These are phyloP conservation scores for Chaetops frenatus DNA, from an alignment of 2,113 vertebrate genomes.

Conservation along the genomic window DNA sequence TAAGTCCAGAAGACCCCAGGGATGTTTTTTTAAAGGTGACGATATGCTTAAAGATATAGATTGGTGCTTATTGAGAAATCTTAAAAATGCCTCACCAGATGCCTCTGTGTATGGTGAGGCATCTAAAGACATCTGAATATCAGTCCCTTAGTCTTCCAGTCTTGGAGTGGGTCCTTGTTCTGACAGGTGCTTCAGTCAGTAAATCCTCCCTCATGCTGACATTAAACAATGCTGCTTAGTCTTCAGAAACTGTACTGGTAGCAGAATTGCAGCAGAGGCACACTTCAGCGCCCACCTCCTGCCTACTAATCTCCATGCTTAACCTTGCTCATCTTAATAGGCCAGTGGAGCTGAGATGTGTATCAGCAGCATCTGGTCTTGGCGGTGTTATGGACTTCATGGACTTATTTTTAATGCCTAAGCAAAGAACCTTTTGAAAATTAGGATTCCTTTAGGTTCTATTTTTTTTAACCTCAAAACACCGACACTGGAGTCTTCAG, in stretches of 20 bases:
- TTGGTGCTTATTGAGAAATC: not conserved
- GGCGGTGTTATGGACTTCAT: not conserved
- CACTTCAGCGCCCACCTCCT: slow-evolving; percentile 40
- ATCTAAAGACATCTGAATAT: slow-evolving; percentile 10
- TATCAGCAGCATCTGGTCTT: not conserved
- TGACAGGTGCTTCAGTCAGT: slow-evolving; percentile 25
- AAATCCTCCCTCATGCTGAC: slow-evolving; percentile 54
- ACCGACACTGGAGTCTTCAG: fast-evolving
- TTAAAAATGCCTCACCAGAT: slow-evolving; percentile 11
- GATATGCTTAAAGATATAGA: not conserved
- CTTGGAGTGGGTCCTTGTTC: slow-evolving; percentile 9
- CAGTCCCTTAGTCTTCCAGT: not conserved
- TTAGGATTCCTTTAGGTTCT: not conserved
- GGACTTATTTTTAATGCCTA: not conserved
- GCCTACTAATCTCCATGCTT: slow-evolving; percentile 42
- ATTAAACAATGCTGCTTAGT: slow-evolving; percentile 42
- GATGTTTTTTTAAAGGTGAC: not conserved
- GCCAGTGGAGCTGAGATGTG: not conserved
- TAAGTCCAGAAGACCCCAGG: not conserved
- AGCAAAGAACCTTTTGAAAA: not conserved
- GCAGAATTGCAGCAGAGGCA: slow-evolving; percentile 39
- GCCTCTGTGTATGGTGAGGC: not conserved
- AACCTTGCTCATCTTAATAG: slow-evolving; percentile 45
- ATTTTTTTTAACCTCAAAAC: not conserved
- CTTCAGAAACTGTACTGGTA: not conserved